These are phyloP conservation scores for Microtus pennsylvanicus DNA, from an alignment of 2,113 vertebrate species.

Conservation along the genomic window DNA sequence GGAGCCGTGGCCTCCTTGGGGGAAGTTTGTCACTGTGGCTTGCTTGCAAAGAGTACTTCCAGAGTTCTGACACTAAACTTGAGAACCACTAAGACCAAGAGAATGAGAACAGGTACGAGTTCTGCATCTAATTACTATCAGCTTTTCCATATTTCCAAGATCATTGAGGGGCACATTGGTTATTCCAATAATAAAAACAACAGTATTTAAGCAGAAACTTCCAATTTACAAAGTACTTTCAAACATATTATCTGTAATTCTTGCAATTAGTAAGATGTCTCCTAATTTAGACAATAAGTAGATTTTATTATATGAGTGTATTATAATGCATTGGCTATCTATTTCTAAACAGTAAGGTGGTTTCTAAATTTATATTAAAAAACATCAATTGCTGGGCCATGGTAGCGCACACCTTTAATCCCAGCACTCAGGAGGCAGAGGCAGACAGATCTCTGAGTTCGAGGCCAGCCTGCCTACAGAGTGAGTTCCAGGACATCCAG, in stretches of 20 bases:
- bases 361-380: background rate
- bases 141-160: background rate
- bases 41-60: too few species aligned
- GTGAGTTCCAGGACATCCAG: background rate
- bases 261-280: background rate
- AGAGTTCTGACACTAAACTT: background rate
- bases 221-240: background rate
- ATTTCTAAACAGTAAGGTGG: background rate
- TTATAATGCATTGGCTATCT: background rate
- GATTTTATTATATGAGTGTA: background rate
- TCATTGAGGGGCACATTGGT: background rate
- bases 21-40: background rate
- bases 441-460: background rate
- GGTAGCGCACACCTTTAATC: background rate
- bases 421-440: background rate
- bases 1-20: background rate
- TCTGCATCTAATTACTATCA: background rate
- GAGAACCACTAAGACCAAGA: background rate
- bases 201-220: background rate
- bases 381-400: background rate
- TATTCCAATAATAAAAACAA: background rate
- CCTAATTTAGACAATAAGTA: background rate
- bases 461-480: background rate
- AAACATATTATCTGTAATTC: background rate
- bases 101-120: background rate